Evolutionary conservation across 1,140 invertebrate genomes (phyloP).

Genomic region (Branchinecta lindahli): DNA sequence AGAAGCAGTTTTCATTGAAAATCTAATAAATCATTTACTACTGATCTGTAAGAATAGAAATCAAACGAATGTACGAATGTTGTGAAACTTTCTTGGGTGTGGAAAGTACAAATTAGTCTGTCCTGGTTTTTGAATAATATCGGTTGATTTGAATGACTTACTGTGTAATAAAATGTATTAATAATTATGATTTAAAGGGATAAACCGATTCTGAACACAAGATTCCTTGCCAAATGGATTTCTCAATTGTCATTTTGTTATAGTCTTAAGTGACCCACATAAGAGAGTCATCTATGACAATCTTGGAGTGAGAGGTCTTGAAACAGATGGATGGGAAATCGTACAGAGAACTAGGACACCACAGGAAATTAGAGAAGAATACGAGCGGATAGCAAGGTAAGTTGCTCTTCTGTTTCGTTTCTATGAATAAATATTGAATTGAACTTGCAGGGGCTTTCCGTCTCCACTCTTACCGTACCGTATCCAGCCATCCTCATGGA

Average conservation of each 20-base stretch:
- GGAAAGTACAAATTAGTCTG: no score
- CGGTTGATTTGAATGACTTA: no score
- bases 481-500: background rate
- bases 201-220: no score
- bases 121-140: no score
- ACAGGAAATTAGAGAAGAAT: slow-evolving; percentile 84
- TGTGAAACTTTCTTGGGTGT: no score
- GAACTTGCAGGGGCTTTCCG: background rate
- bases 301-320: slow-evolving; percentile 56
- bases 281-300: slow-evolving; percentile 65
- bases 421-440: slow-evolving; percentile 10
- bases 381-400: slow-evolving; percentile 56
- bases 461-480: background rate
- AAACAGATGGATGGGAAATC: slow-evolving; percentile 83
- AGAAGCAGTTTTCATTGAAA: no score
- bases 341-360: slow-evolving; percentile 76
- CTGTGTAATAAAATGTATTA: no score
- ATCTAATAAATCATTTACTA: no score
- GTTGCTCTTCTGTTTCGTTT: background rate
- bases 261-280: slow-evolving; percentile 59
- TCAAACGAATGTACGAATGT: no score
- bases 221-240: no score
- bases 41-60: no score
- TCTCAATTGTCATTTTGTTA: slow-evolving; percentile 22
- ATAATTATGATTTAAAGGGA: no score